A percentile compares a stretch with the other conserved stretches of the same genome.
Evolutionary conservation across 2,113 vertebrate genomes (phyloP).

Genomic region (Atractosteus spatula): DNA sequence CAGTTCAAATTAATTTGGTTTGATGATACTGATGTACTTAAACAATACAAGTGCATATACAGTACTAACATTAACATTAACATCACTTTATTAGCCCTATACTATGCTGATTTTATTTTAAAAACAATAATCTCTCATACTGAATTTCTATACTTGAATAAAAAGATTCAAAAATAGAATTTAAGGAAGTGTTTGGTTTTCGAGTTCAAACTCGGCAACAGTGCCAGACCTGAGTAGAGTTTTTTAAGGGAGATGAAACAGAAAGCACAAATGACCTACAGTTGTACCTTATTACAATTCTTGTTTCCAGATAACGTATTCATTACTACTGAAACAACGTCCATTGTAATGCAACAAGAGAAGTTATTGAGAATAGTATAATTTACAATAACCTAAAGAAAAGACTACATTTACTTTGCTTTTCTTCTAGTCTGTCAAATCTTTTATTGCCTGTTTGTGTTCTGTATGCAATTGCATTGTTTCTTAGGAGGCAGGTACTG

Average conservation of each 20-base stretch:
- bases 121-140: too few species aligned
- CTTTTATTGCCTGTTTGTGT: background rate
- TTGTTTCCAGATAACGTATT: background rate
- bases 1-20: too few species aligned
- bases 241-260: background rate
- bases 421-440: constrained; percentile 1
- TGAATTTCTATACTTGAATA: too few species aligned
- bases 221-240: background rate
- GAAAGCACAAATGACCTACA: background rate
- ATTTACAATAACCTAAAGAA: background rate
- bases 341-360: background rate
- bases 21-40: too few species aligned
- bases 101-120: too few species aligned
- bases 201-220: too few species aligned
- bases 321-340: background rate
- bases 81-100: too few species aligned
- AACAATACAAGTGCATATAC: too few species aligned
- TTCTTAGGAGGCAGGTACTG: background rate
- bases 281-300: background rate
- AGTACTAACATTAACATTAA: too few species aligned
- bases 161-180: too few species aligned
- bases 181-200: too few species aligned
- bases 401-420: background rate
- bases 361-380: background rate
- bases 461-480: background rate